phyloP scores from a whole-genome alignment of 2,888 invertebrate genomes.

The Pogonocherus hispidulus region DNA sequence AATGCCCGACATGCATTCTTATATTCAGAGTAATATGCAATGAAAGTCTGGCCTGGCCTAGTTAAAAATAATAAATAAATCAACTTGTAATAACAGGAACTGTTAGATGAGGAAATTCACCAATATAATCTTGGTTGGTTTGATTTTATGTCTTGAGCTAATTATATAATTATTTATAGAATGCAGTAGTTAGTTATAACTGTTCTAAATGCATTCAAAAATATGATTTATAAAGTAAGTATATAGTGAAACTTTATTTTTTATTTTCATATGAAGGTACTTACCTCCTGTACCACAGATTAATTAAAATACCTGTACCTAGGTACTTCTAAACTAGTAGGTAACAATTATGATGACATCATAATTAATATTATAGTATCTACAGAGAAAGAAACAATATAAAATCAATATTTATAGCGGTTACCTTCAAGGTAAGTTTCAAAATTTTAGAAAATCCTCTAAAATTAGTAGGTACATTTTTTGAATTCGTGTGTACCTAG shows the following conservation, averaged over 20 bases:
- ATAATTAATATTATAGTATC: no score
- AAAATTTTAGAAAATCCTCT: no score
- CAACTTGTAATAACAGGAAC: slow-evolving; percentile 6
- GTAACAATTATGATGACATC: no score
- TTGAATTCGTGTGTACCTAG: no score
- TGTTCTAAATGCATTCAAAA: background rate
- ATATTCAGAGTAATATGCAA: background rate
- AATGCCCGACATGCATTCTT: background rate
- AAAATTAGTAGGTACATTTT: no score
- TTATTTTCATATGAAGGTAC: no score
- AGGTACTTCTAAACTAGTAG: no score
- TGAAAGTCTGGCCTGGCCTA: background rate
- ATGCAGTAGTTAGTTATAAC: background rate
- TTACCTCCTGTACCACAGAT: no score
- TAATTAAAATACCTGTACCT: no score
- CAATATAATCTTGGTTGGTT: background rate
- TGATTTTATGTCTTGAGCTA: background rate
- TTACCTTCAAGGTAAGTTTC: no score
- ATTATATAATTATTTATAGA: slow-evolving; percentile 8
- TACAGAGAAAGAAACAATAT: no score
- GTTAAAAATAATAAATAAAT: background rate
- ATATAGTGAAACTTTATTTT: background rate
- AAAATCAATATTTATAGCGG: no score
- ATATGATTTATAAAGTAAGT: background rate
- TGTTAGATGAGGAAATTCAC: background rate